These are phyloP conservation scores for Caloenas nicobarica DNA, from an alignment of 2,113 vertebrate genomes.

Conservation along the genomic window DNA sequence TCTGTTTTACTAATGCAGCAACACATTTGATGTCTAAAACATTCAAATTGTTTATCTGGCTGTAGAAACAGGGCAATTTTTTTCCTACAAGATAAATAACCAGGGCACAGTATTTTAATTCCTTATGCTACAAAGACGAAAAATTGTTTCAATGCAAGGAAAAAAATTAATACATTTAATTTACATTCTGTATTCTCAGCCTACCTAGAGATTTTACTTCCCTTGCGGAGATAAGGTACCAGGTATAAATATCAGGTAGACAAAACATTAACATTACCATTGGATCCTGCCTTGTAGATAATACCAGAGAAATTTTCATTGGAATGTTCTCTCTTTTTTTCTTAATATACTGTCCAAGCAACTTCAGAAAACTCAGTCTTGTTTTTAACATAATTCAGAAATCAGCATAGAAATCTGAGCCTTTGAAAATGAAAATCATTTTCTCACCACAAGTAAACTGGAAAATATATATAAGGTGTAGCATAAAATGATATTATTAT, in stretches of 20 bases:
- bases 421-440: not conserved
- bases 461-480: not conserved
- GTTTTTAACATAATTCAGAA: not conserved
- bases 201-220: not conserved
- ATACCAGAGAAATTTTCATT: not conserved
- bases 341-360: not conserved
- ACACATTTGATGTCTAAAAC: not conserved
- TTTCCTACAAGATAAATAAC: not conserved
- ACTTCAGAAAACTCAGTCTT: not conserved
- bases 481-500: not conserved
- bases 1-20: not conserved
- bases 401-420: not conserved
- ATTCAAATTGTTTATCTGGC: not conserved
- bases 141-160: not conserved
- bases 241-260: not conserved
- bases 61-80: not conserved
- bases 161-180: not conserved
- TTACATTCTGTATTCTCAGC: not conserved
- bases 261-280: not conserved
- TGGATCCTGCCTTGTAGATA: not conserved
- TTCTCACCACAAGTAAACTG: not conserved
- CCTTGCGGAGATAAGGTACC: not conserved
- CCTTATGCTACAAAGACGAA: not conserved
- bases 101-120: not conserved
- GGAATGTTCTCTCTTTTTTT: not conserved